Evolutionary conservation across 2,888 invertebrate species (phyloP), one percentile per base, ranked within the genome.

Genomic region (Amblyteles armatorius): DNA sequence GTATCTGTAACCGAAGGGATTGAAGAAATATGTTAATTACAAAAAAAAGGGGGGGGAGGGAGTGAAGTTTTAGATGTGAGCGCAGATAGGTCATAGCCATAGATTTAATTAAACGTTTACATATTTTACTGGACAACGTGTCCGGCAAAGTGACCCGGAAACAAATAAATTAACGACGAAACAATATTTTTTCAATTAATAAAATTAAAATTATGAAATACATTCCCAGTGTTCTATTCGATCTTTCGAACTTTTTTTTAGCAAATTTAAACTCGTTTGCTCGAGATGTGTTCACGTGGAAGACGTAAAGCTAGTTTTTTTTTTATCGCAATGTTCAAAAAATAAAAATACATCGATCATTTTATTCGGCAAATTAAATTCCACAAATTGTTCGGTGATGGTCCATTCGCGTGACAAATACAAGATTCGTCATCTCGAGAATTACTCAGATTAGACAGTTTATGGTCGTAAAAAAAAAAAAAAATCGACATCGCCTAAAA

Each of bases 1-100:
- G 60, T 69, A 86, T 86, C 87, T 88, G 87, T 77, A 88, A 88
- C 85, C 88, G 83, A 87, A 88, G 84, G 85, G 85, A 87, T 83
- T 86, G 84, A 76, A 87, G 84, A 85, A 83, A 79, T 72, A 73
- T 84, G 85, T 88, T 88, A 88, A 86, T 86, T 77, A 82, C 60
- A 19, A 72, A 44, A 80, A 78, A 68, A 83, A 76, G 57, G 33
- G 19, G 16, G 13, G 33, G 33, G 72, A 44, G 22, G 44, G 40
- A 52, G 11, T 40, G 48, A 57, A 57, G 5, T 16, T 26, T 63
- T 33, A 63, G 6, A 63, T 29, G 7, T 33, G 33, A 33, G 33
- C 63, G 63, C n/a, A 33, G 48, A 4, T 63, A 29, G 33, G 19
- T 74, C 73, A 29, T 72, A n/a, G 72, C 22, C 55, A 22, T 44